Conservation (phyloP, 2,113 vertebrate genomes). For the Sardina pilchardus region DNA sequence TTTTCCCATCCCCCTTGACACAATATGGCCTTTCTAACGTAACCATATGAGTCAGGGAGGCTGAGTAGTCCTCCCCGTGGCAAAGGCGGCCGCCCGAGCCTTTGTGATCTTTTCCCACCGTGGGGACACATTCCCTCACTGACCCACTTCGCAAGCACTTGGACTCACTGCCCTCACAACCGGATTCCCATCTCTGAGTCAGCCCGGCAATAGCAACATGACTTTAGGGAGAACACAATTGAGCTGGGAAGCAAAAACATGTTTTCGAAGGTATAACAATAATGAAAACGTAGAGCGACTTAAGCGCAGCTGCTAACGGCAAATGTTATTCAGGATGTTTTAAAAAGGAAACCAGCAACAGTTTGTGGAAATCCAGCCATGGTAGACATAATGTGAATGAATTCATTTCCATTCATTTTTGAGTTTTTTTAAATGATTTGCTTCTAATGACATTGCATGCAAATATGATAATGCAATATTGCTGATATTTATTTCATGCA, state of each 20-base stretch:
- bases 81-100: background rate
- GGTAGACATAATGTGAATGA: background rate
- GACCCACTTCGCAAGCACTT: slow-evolving; percentile 16
- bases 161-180: background rate
- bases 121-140: background rate
- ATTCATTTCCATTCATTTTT: background rate
- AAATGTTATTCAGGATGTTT: background rate
- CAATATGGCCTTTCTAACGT: background rate
- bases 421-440: background rate
- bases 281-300: background rate
- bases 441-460: background rate
- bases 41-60: background rate
- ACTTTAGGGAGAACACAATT: background rate
- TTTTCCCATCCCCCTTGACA: background rate
- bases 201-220: slow-evolving; percentile 3
- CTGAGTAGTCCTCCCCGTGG: background rate
- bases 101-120: background rate
- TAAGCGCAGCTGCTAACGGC: background rate
- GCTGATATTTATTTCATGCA: background rate
- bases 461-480: background rate
- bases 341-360: background rate
- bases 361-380: background rate
- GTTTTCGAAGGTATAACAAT: background rate
- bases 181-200: slow-evolving; percentile 6
- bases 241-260: background rate